These are phyloP conservation scores for Lineus longissimus DNA, from an alignment of 1,140 invertebrate genomes.

Conservation along the genomic window DNA sequence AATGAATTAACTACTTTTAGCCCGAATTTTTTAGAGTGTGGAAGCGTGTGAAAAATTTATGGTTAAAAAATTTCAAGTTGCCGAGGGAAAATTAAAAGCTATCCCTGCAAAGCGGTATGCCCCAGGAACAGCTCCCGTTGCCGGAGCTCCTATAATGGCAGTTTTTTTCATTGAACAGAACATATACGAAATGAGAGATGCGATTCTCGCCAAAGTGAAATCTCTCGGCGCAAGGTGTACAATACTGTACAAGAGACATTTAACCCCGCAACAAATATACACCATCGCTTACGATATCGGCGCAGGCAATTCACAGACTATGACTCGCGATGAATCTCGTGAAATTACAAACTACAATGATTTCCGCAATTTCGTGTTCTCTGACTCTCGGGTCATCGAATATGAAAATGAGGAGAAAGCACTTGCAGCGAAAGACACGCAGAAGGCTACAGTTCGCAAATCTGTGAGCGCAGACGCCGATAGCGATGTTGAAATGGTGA, in stretches of 20 bases:
- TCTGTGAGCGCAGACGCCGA: background rate
- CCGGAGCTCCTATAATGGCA: background rate
- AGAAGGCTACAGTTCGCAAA: background rate
- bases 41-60: background rate
- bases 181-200: conserved; percentile 6
- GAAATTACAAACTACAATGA: conserved; percentile 5
- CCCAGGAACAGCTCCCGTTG: background rate
- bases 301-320: conserved; percentile 1
- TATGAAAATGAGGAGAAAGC: background rate
- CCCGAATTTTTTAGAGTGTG: too few species aligned
- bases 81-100: background rate
- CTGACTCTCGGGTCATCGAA: conserved; percentile 4
- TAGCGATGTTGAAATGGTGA: background rate
- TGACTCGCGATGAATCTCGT: background rate
- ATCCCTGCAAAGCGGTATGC: background rate
- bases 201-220: conserved; percentile 1
- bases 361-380: conserved; percentile 3
- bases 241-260: conserved; percentile 3
- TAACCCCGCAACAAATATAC: conserved; percentile 4
- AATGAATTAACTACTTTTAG: too few species aligned
- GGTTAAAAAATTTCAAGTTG: conserved; percentile 3
- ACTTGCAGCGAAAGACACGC: background rate
- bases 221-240: background rate
- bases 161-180: conserved; percentile 4
- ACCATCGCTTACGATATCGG: conserved; percentile 5